Evolutionary conservation across 1,140 invertebrate species (phyloP), one percentile per base, ranked within the genome.

Genomic region (Neotoxoptera formosana): DNA sequence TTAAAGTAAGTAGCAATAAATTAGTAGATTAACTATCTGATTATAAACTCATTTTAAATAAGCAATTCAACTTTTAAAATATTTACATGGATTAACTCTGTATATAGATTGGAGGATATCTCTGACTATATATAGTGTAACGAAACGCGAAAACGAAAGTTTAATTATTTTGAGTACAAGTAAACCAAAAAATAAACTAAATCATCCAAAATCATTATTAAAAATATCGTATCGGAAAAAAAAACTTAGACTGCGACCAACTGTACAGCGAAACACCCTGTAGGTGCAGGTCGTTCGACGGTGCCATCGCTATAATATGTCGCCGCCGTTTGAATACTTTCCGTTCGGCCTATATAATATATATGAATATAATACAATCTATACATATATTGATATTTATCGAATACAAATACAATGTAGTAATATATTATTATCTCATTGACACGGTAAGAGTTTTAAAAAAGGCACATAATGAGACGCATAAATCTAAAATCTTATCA

Each of bases 401-500:
- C 14, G 60, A 76, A n/a, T 76, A n/a, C 60, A n/a, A n/a, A 76
- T n/a, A n/a, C n/a, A 76, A 76, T 20, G 11, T 76, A 34, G 30
- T 34, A n/a, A 76, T 76, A n/a, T 76, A 76, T 76, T 67, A 67
- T 67, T 76, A 76, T 76, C 30, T 14, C 60, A 76, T n/a, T 76
- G 60, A 51, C 47, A 60, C 36, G 88, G 21, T 60, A 60, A 41
- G 86, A 47, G 88, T 90, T 60, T 90, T 90, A 90, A 41, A 41
- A 56, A 30, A 41, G 41, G 11, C 34, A 17, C 9, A 56, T 89
- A 89, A 89, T 36, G 89, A 90, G 6, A 45, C 9, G 45, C 89
- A 30, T 90, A 67, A 67, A 60, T 67, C 41, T 67, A 67, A 90
- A 90, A 67, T 67, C 36, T 90, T 90, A 90, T 90, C 89, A 67